These are phyloP conservation scores for Drosophila dives DNA, from an alignment of 2,888 invertebrate genomes.

Conservation along the genomic window DNA sequence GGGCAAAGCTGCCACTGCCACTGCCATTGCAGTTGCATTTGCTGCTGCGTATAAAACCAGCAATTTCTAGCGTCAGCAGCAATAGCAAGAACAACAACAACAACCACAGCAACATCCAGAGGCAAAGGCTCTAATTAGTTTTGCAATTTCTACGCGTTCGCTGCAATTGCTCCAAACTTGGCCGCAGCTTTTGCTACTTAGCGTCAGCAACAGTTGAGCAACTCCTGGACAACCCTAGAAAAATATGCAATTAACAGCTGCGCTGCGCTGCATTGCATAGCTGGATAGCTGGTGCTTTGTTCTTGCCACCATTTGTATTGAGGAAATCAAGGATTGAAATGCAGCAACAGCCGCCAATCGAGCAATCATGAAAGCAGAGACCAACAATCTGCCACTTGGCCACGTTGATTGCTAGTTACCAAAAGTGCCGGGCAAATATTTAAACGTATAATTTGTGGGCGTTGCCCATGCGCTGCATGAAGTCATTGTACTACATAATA, in stretches of 20 bases:
- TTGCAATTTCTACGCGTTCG: conserved; percentile 79
- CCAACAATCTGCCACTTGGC: conserved; percentile 65
- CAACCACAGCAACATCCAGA: conserved; percentile 40
- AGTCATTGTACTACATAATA: conserved; percentile 56
- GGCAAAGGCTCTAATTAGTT: conserved; percentile 80
- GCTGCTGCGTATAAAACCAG: conserved; percentile 71
- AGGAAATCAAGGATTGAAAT: conserved; percentile 51
- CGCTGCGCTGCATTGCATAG: conserved; percentile 12
- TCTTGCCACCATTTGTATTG: conserved; percentile 42
- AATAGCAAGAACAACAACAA: conserved; percentile 29
- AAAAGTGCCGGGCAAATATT: conserved; percentile 76
- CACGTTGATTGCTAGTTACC: conserved; percentile 63
- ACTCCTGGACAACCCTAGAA: conserved; percentile 59
- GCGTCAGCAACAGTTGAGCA: conserved; percentile 74
- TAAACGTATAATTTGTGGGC: conserved; percentile 75
- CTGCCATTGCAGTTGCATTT: conserved; percentile 26
- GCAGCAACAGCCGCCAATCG: conserved; percentile 43
- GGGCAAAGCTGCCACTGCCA: conserved; percentile 38
- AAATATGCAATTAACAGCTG: conserved; percentile 80
- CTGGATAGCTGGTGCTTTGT: conserved; percentile 40
- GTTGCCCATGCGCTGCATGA: conserved; percentile 48
- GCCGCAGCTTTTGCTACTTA: conserved; percentile 71
- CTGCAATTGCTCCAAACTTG: conserved; percentile 49
- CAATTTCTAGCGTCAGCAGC: conserved; percentile 71
- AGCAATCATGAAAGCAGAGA: conserved; percentile 45